phyloP scores from a whole-genome alignment of 2,113 vertebrate species.

The Varanus komodoensis region DNA sequence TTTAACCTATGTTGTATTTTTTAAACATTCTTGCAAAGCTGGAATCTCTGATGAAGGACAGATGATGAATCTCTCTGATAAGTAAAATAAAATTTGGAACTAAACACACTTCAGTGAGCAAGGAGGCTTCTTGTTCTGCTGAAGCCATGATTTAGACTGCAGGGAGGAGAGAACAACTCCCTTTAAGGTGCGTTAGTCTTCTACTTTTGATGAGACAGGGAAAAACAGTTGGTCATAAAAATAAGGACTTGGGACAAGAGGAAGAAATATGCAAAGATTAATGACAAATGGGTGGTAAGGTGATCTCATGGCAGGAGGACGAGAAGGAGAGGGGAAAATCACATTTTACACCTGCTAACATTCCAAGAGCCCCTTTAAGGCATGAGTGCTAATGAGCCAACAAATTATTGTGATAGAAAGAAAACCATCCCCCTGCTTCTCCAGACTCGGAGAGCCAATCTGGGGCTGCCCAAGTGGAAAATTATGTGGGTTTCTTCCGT shows the following conservation, averaged over 20 bases:
- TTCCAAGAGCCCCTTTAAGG: conserved; percentile 67
- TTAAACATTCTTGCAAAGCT: background rate
- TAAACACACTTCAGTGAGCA: background rate
- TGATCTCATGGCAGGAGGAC: background rate
- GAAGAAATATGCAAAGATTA: conserved; percentile 12
- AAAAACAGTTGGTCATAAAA: conserved; percentile 1
- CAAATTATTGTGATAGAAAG: conserved; percentile 60
- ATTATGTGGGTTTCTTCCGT: conserved; percentile 64
- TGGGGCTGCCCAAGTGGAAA: conserved; percentile 75
- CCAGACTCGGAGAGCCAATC: conserved; percentile 66
- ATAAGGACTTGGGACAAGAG: background rate
- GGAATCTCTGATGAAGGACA: background rate
- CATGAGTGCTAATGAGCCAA: conserved; percentile 70
- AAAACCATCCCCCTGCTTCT: conserved; percentile 48
- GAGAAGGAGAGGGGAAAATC: conserved; percentile 16
- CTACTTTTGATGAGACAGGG: background rate
- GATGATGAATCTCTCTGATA: background rate
- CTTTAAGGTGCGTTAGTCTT: background rate
- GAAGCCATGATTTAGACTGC: background rate
- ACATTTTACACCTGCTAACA: conserved; percentile 59
- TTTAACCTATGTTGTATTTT: background rate
- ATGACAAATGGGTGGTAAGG: background rate
- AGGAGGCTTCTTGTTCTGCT: background rate
- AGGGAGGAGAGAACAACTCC: background rate
- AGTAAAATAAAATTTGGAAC: background rate